Evolutionary conservation across 2,797 vertebrate genomes (phyloP).

Genomic region (Antennarius maculatus): DNA sequence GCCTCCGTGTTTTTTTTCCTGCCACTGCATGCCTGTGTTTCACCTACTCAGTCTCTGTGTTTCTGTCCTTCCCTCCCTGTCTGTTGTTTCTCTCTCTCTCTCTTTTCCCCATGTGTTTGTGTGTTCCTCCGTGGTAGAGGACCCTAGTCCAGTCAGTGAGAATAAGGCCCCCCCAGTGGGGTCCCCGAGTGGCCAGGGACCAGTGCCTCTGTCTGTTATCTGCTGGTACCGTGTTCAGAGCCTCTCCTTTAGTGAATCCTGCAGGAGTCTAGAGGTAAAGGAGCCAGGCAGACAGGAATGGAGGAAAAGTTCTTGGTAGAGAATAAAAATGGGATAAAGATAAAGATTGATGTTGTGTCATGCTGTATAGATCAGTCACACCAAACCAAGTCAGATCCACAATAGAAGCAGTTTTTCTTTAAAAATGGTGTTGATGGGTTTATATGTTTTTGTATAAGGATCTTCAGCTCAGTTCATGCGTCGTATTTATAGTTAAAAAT

Average conservation of each 20-base stretch:
- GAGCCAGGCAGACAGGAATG: slow-evolving; percentile 69
- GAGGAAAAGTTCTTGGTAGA: slow-evolving; percentile 7
- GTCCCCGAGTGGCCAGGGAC: slow-evolving; percentile 86
- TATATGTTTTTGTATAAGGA: neutral
- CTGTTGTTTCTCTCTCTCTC: slow-evolving; percentile 62
- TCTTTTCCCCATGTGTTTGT: slow-evolving; percentile 69
- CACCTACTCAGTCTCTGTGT: slow-evolving; percentile 80
- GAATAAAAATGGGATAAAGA: neutral
- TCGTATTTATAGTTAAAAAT: too few species aligned
- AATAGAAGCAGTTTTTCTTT: neutral
- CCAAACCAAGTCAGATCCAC: neutral
- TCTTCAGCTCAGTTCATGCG: neutral
- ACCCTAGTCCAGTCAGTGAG: slow-evolving; percentile 86
- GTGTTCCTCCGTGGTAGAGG: slow-evolving; percentile 82
- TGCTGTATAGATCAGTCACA: slow-evolving; percentile 5
- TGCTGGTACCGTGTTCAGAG: slow-evolving; percentile 89
- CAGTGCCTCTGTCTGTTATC: slow-evolving; percentile 86
- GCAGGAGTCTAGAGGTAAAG: slow-evolving; percentile 89
- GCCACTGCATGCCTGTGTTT: slow-evolving; percentile 77
- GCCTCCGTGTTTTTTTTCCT: slow-evolving; percentile 63
- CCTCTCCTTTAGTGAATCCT: slow-evolving; percentile 89
- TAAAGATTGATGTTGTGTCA: slow-evolving; percentile 6
- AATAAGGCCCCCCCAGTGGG: slow-evolving; percentile 82
- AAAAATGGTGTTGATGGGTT: neutral
- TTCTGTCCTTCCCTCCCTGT: slow-evolving; percentile 75